Percentiles rank a stretch among this genome's conserved stretches.
Conservation (phyloP, 2,888 invertebrate species). For the Atherix ibis region DNA sequence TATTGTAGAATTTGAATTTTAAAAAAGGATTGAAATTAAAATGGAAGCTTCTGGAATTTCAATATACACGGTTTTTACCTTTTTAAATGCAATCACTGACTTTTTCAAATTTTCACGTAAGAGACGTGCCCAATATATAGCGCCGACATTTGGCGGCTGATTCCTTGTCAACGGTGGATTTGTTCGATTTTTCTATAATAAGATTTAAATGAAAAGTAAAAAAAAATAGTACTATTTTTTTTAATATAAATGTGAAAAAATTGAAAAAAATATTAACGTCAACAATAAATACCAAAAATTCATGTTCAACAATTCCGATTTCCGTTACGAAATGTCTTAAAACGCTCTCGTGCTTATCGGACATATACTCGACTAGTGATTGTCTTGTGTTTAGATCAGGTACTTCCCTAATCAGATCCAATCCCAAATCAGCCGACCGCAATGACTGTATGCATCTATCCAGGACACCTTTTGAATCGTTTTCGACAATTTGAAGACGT, state of each 20-base stretch:
- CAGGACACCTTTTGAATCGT: conserved; percentile 69
- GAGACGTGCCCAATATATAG: conserved; percentile 72
- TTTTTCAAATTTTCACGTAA: conserved; percentile 64
- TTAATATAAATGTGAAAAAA: no score
- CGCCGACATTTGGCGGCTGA: conserved; percentile 66
- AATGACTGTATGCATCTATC: conserved; percentile 71
- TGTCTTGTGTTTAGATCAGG: conserved; percentile 60
- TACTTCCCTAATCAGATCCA: conserved; percentile 65
- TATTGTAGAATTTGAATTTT: not conserved
- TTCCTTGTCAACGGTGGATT: conserved; percentile 56
- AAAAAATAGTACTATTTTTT: not conserved
- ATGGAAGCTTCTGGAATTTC: no score
- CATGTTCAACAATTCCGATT: conserved; percentile 52
- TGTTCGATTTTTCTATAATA: conserved; percentile 39
- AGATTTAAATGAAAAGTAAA: not conserved
- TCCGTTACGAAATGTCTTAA: conserved; percentile 75
- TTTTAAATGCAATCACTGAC: conserved; percentile 63
- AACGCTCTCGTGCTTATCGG: conserved; percentile 69
- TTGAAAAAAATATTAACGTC: no score
- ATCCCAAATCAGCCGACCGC: conserved; percentile 65
- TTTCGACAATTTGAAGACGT: conserved; percentile 58
- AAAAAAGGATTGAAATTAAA: conserved; percentile 1
- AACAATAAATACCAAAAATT: conserved; percentile 43
- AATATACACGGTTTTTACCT: conserved; percentile 31
- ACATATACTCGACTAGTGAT: conserved; percentile 53